Evolutionary conservation across 2,888 invertebrate genomes (phyloP).

Genomic region (Phorcus lineatus): DNA sequence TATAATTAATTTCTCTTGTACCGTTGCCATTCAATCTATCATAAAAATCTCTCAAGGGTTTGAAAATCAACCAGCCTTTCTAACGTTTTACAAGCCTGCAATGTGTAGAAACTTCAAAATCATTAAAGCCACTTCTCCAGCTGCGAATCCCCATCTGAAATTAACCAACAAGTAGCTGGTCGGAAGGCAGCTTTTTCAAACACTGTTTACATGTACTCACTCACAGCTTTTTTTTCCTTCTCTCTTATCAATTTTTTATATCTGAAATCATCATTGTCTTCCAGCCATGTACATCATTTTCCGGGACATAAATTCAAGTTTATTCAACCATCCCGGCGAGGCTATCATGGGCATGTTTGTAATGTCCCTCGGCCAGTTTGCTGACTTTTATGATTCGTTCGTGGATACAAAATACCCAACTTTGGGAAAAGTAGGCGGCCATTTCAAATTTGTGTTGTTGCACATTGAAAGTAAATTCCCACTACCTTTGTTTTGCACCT

Average conservation of each 20-base stretch:
- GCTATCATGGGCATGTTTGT: conserved; percentile 98
- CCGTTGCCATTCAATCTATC: too few species aligned
- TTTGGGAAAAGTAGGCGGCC: conserved; percentile 85
- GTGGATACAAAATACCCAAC: conserved; percentile 86
- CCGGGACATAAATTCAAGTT: conserved; percentile 65
- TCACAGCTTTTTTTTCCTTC: background rate
- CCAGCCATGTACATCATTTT: conserved; percentile 76
- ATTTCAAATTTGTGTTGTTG: background rate
- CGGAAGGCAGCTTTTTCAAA: too few species aligned
- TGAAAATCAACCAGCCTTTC: too few species aligned
- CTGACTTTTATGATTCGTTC: conserved; percentile 94
- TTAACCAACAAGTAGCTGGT: too few species aligned
- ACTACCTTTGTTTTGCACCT: background rate
- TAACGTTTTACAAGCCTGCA: too few species aligned
- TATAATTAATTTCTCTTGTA: too few species aligned
- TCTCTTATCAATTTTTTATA: background rate
- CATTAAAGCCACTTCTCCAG: too few species aligned
- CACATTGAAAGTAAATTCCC: background rate
- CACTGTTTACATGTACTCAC: background rate
- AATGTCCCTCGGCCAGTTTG: conserved; percentile 97
- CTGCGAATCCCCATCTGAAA: too few species aligned
- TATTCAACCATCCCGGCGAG: conserved; percentile 85
- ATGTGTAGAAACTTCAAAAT: too few species aligned
- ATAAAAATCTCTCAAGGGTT: too few species aligned
- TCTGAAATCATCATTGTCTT: conserved; percentile 31